A percentile compares a stretch with the other conserved stretches of the same genome.
Evolutionary conservation across 2,797 vertebrate species (phyloP).

Genomic region (Lemur catta): DNA sequence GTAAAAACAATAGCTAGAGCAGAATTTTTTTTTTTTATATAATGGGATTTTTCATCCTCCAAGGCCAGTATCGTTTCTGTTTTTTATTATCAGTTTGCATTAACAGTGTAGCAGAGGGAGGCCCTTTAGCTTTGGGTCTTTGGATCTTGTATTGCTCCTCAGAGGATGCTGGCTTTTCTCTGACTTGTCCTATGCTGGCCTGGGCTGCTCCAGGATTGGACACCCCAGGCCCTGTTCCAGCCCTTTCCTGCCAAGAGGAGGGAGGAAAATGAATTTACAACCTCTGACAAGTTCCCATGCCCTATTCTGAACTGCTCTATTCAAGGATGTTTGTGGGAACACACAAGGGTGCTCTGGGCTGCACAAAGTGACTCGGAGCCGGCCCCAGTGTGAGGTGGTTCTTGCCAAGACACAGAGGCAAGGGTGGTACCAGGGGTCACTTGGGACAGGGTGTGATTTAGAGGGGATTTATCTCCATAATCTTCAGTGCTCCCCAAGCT

Average conservation of each 20-base stretch:
- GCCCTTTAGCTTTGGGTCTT: background rate
- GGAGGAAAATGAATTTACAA: background rate
- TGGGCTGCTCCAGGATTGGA: background rate
- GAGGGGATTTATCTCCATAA: background rate
- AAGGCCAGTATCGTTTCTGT: background rate
- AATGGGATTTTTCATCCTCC: background rate
- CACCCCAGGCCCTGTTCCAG: background rate
- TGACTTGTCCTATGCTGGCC: background rate
- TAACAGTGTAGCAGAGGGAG: background rate
- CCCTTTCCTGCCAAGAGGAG: background rate
- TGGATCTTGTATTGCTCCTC: background rate
- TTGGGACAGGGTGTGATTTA: background rate
- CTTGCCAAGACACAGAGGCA: background rate
- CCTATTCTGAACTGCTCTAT: conserved; percentile 35
- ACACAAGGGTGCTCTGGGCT: background rate
- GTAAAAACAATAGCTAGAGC: background rate
- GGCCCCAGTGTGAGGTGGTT: background rate
- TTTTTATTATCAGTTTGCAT: background rate
- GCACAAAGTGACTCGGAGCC: background rate
- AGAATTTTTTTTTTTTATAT: background rate
- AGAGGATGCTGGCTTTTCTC: background rate
- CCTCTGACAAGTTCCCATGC: conserved; percentile 39
- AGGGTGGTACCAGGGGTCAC: background rate
- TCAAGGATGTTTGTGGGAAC: conserved; percentile 34
- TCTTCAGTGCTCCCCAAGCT: background rate